A percentile compares a stretch with the other conserved stretches of the same genome.
Conservation (phyloP, 2,113 vertebrate genomes). For the Tachuris rubrigastra region DNA sequence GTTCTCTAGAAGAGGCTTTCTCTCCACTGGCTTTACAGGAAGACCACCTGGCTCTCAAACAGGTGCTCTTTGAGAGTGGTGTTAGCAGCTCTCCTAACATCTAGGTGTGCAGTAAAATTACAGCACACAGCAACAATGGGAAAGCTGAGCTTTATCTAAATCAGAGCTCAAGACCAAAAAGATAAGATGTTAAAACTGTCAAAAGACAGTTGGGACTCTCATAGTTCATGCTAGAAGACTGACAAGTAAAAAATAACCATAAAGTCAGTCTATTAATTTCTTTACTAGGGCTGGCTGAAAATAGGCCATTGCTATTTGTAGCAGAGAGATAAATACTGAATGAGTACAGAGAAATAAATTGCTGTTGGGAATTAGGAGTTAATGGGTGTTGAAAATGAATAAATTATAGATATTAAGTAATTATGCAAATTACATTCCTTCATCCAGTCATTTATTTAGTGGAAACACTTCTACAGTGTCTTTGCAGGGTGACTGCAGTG, state of each 20-base stretch:
- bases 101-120: not conserved
- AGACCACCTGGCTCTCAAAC: not conserved
- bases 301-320: conserved; percentile 8
- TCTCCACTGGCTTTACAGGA: not conserved
- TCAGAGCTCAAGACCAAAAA: not conserved
- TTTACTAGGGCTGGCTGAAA: not conserved
- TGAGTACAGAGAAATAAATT: conserved; percentile 7
- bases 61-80: not conserved
- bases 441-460: not conserved
- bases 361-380: not conserved
- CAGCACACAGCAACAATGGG: not conserved
- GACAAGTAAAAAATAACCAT: not conserved
- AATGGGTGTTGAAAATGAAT: conserved; percentile 16
- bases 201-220: not conserved
- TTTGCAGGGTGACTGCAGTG: not conserved
- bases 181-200: not conserved
- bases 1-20: not conserved
- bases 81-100: not conserved
- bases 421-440: conserved; percentile 36
- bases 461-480: not conserved
- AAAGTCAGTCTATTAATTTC: not conserved
- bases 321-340: not conserved
- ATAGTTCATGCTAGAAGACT: not conserved
- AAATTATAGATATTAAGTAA: conserved; percentile 30
- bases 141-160: not conserved